Base-by-base conservation (phyloP, 2,113 vertebrate species). In the Podarcis cretensis region DNA sequence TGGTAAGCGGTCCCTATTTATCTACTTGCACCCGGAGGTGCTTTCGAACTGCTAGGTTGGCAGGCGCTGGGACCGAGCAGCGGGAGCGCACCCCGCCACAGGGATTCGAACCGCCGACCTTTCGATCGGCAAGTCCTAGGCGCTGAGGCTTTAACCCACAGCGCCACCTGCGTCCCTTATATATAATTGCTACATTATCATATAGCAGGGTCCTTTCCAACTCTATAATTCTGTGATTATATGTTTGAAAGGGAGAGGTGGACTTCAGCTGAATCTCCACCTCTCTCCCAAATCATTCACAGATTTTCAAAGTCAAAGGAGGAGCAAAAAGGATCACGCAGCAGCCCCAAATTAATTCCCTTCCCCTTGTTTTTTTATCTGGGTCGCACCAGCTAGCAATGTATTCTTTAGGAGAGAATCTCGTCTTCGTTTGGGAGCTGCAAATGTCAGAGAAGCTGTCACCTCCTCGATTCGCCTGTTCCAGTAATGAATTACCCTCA, bases 401-500 rank as follows among this genome's bases (percentile, higher is more conserved):
- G 74, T 77, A 27, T 30, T 4, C 43, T 48, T 32, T 54, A 20
- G 77, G 32, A 87, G 25, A 81, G 68, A 81, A 66, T 37, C 54
- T 16, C 12, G 25, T 20, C 66, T 37, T 37, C 48, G 48, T 59
- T 59, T 27, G 23, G 32, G 18, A 18, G 77, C 78, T 3, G 43
- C 77, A 87, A 59, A 59, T 73, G 77, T 87, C 66, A 57, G 43
- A 57, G 43, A 59, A 87, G 77, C 65, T 32, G n/a, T 57, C 85
- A 71, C 78, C 76, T 69, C 77, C 43, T 57, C 13, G 66, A 27
- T 20, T 37, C 8, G 66, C 68, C 86, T 80, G 78, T 87, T 87
- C 66, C 85, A 35, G 3, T 81, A 81, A 87, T 81, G 77, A 87
- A 87, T 87, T 81, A 32, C 25, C 9, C 86, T 88, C 57, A 20